Evolutionary conservation across 2,797 vertebrate species (phyloP), one percentile per base, ranked within the genome.

Genomic region (Clangula hyemalis): DNA sequence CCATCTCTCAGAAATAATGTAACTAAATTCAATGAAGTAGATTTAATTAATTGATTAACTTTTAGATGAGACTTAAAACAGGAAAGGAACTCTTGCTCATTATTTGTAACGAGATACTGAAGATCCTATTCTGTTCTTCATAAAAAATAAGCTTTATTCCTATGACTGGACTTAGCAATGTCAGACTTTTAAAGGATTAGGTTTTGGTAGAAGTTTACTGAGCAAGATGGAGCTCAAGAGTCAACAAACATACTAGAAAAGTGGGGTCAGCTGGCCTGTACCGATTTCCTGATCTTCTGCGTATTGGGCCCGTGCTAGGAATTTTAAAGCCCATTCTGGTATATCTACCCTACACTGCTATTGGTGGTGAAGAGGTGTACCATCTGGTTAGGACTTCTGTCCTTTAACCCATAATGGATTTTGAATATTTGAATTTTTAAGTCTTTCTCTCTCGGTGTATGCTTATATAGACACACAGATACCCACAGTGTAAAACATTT

Each of bases 31-130:
- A 97, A 78, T 92, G 56, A 76, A 89, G 30, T 68, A 21, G 49
- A 76, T 92, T 84, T 94, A 78, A 92, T 93, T 78, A 86, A 87
- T 53, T 32, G 11, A 92, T 75, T 91, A 68, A 39, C n/a, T 88
- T 91, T 73, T 74, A 91, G 80, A 70, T 7, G 28, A 84, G 79
- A 45, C 39, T 76, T 81, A 71, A 90, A 82, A 45, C 60, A 86
- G 86, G 80, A 94, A 95, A 93, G 43, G 76, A 73, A 53, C 84
- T 34, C 25, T 30, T 79, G 58, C 2, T 69, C 6, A 56, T 70
- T 39, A 32, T 72, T 28, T 1, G 0, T 41, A 87, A 75, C 0
- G 3, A 36, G 56, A 81, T 70, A 20, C 21, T 94, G 64, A 88
- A 76, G 30, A 47, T 70, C 11, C 34, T 82, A 79, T n/a, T 87